These are phyloP conservation scores for Spatulosminthurus flaviceps DNA, from an alignment of 2,888 invertebrate species.

Conservation along the genomic window DNA sequence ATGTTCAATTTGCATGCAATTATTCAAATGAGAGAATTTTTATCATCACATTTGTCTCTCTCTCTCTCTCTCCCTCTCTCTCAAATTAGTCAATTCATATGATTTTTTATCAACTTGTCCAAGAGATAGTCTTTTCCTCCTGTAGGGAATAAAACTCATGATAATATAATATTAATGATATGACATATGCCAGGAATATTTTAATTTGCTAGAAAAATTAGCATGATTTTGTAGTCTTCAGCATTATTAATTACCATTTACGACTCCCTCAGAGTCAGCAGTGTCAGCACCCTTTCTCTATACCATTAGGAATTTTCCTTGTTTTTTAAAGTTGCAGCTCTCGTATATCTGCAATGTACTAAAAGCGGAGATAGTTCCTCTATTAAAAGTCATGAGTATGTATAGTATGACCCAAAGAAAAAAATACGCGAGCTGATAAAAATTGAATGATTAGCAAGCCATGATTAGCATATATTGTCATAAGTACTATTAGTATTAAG, in stretches of 20 bases:
- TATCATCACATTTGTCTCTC: not conserved
- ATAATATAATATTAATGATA: too few species aligned
- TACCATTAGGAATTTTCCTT: not conserved
- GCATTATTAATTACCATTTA: too few species aligned
- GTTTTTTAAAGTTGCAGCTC: not conserved
- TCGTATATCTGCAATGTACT: too few species aligned
- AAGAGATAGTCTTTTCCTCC: too few species aligned
- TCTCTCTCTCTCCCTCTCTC: not conserved
- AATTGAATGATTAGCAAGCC: not conserved
- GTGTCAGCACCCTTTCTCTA: too few species aligned
- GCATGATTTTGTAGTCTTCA: too few species aligned
- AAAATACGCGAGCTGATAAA: not conserved
- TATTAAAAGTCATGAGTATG: not conserved
- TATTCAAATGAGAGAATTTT: conserved; percentile 18
- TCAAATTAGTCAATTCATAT: not conserved
- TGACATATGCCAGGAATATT: too few species aligned
- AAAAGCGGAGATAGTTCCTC: too few species aligned
- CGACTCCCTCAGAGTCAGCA: too few species aligned
- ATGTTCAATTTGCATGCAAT: conserved; percentile 15
- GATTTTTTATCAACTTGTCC: not conserved
- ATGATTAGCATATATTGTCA: not conserved
- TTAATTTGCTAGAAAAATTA: too few species aligned
- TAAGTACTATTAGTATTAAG: not conserved
- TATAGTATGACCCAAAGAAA: not conserved
- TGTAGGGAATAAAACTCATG: too few species aligned